Conservation (phyloP, 1,140 invertebrate species). For the Brachionus plicatilis region DNA sequence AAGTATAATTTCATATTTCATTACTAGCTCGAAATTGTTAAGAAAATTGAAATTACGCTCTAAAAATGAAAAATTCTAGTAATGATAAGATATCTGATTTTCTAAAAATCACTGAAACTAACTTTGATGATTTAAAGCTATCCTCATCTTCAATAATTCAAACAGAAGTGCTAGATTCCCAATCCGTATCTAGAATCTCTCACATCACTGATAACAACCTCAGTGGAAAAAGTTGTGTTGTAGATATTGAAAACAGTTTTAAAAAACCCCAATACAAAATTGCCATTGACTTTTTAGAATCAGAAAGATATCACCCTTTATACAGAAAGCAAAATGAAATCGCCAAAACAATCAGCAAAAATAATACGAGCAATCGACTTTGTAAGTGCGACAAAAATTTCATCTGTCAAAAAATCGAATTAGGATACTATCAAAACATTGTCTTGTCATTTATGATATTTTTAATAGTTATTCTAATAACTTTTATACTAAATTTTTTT, state of each 20-base stretch:
- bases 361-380: not conserved
- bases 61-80: not conserved
- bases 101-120: not conserved
- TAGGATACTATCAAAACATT: not conserved
- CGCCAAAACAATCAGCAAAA: not conserved
- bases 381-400: not conserved
- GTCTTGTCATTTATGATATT: not conserved
- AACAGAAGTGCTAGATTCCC: not conserved
- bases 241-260: not conserved
- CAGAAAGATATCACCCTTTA: not conserved
- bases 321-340: not conserved
- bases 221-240: not conserved
- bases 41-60: not conserved
- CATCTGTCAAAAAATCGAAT: not conserved
- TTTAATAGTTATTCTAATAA: not conserved
- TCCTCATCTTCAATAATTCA: not conserved
- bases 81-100: not conserved
- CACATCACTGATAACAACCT: not conserved
- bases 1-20: not conserved
- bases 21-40: no score
- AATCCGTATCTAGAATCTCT: not conserved
- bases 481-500: constrained; percentile 10
- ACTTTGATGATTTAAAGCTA: not conserved
- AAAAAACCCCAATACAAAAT: not conserved
- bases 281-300: not conserved